phyloP scores from a whole-genome alignment of 2,113 vertebrate species.

The Plecotus auritus region DNA sequence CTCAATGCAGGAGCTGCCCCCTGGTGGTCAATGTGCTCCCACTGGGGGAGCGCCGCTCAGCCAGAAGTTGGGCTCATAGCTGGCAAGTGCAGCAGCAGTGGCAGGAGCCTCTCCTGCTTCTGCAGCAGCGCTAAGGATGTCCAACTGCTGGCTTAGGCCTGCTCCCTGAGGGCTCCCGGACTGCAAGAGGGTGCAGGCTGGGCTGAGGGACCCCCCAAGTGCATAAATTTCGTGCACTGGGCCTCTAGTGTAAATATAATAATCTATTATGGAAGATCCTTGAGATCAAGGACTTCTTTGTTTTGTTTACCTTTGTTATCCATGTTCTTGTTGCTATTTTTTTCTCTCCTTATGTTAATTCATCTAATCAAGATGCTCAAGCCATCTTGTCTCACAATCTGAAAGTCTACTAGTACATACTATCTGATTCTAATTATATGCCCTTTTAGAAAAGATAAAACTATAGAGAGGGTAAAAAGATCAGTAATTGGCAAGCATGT shows the following conservation, averaged over 20 bases:
- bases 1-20: too few relatives aligned
- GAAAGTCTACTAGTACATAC: not conserved
- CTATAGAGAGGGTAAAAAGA: not conserved
- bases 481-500: not conserved
- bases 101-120: too few relatives aligned
- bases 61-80: too few relatives aligned
- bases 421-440: not conserved
- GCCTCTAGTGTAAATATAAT: not conserved
- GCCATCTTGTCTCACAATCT: not conserved
- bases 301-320: not conserved
- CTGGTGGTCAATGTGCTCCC: too few relatives aligned
- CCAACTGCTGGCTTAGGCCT: too few relatives aligned
- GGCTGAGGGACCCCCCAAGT: too few relatives aligned
- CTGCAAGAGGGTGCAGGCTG: too few relatives aligned
- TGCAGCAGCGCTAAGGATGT: too few relatives aligned
- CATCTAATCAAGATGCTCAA: not conserved
- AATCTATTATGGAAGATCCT: not conserved
- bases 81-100: too few relatives aligned
- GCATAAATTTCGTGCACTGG: too few relatives aligned
- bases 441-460: not conserved
- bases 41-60: too few relatives aligned
- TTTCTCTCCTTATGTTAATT: not conserved
- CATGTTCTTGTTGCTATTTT: not conserved
- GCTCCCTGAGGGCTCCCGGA: too few relatives aligned
- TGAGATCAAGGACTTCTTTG: not conserved